Evolutionary conservation across 2,113 vertebrate species (phyloP).

Genomic region (Ancistrus triradiatus): DNA sequence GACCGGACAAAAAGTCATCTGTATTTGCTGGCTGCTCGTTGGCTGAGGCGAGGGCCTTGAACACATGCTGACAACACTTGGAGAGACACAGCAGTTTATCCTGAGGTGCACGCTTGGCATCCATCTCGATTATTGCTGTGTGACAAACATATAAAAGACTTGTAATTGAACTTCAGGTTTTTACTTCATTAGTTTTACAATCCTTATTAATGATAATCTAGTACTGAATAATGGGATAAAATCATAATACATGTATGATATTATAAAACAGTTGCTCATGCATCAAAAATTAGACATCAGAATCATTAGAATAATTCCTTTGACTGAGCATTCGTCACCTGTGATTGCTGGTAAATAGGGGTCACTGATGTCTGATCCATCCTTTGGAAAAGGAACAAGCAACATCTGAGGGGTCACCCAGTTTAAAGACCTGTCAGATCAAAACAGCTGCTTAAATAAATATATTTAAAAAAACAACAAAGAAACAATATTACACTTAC

Average conservation of each 20-base stretch:
- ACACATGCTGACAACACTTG: conserved; percentile 70
- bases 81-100: conserved; percentile 72
- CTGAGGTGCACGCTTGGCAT: conserved; percentile 74
- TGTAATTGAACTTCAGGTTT: background rate
- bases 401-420: conserved; percentile 76
- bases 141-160: background rate
- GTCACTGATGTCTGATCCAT: conserved; percentile 48
- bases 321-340: conserved; percentile 40
- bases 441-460: conserved; percentile 6
- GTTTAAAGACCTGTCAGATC: conserved; percentile 64
- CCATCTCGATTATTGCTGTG: conserved; percentile 74
- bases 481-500: background rate
- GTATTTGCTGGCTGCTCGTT: conserved; percentile 70
- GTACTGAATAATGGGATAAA: too few relatives aligned
- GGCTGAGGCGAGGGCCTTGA: conserved; percentile 63
- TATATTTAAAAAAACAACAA: background rate
- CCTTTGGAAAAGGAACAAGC: conserved; percentile 62
- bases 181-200: too few relatives aligned
- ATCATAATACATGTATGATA: too few relatives aligned
- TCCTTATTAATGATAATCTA: too few relatives aligned
- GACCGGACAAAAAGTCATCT: conserved; percentile 72
- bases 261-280: too few relatives aligned
- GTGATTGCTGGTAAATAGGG: conserved; percentile 63
- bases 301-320: too few relatives aligned
- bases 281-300: too few relatives aligned